Conservation (phyloP, 2,888 invertebrate species). For the Copidosoma aretas region DNA sequence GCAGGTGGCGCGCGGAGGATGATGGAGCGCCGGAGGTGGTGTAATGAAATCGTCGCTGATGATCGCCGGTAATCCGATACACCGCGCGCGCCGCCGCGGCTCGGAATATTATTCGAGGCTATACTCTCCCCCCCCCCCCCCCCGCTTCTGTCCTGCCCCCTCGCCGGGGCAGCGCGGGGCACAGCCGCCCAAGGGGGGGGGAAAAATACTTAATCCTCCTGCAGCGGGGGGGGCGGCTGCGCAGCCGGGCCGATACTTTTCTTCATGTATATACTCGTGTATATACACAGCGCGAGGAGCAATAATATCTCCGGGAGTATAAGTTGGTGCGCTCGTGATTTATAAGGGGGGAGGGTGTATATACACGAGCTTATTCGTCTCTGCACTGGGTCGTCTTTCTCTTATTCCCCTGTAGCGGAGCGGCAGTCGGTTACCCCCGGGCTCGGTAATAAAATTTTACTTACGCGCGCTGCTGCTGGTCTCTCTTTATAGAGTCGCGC, state of each 20-base stretch:
- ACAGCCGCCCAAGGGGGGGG: no score
- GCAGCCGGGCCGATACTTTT: slow-evolving; percentile 27
- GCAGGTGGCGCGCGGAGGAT: background rate
- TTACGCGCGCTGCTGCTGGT: slow-evolving; percentile 31
- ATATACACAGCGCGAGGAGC: slow-evolving; percentile 9
- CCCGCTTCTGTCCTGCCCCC: no score
- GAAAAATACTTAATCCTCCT: slow-evolving; percentile 37
- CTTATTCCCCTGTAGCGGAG: slow-evolving; percentile 33
- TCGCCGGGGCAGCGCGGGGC: no score
- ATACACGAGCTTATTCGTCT: no score
- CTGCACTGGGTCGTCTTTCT: slow-evolving; percentile 15
- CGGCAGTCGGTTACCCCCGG: background rate
- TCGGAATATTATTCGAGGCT: slow-evolving; percentile 32
- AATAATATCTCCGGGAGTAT: slow-evolving; percentile 26
- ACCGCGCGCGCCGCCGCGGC: slow-evolving; percentile 43
- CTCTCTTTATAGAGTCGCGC: no score
- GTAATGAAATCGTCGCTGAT: slow-evolving; percentile 37
- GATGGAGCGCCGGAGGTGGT: slow-evolving; percentile 27
- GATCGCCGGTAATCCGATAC: slow-evolving; percentile 37
- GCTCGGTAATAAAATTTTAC: slow-evolving; percentile 40
- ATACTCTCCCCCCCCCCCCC: background rate
- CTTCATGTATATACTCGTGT: no score
- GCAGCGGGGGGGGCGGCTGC: slow-evolving; percentile 15
- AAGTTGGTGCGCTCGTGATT: slow-evolving; percentile 22
- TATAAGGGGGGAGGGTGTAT: slow-evolving; percentile 23